phyloP scores from a whole-genome alignment of 2,797 vertebrate species.

The Alcedo atthis region DNA sequence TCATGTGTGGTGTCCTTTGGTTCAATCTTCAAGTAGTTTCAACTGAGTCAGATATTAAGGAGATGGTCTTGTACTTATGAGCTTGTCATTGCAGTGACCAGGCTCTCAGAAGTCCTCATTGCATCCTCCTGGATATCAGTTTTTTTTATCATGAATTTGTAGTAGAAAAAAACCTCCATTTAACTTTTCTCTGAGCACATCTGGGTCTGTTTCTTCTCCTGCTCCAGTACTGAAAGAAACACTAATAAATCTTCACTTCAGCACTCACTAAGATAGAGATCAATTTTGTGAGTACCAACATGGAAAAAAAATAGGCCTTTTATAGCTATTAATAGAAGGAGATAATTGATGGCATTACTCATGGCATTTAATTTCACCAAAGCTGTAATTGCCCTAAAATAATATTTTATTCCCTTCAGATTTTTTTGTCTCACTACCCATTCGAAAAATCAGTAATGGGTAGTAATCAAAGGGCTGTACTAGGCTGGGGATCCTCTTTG shows the following conservation, averaged over 20 bases:
- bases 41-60: neutral
- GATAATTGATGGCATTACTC: slow-evolving; percentile 71
- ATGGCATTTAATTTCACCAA: slow-evolving; percentile 69
- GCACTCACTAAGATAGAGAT: slow-evolving; percentile 50
- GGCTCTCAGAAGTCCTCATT: neutral
- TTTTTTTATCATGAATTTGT: neutral
- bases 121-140: neutral
- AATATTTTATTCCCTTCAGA: too few species aligned
- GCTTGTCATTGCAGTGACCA: neutral
- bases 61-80: neutral
- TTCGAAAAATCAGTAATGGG: too few species aligned
- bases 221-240: neutral
- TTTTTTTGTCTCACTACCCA: too few species aligned
- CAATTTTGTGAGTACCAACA: slow-evolving; percentile 57
- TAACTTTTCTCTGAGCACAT: slow-evolving; percentile 19
- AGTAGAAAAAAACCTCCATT: neutral
- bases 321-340: slow-evolving; percentile 71
- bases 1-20: neutral
- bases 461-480: too few species aligned
- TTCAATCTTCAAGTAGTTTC: slow-evolving; percentile 39
- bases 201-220: neutral
- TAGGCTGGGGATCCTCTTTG: too few species aligned
- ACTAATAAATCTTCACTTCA: slow-evolving; percentile 51
- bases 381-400: neutral
- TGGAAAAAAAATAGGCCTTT: slow-evolving; percentile 67